These are phyloP conservation scores for Damaliscus lunatus DNA, from an alignment of 2,113 vertebrate genomes.

Conservation along the genomic window DNA sequence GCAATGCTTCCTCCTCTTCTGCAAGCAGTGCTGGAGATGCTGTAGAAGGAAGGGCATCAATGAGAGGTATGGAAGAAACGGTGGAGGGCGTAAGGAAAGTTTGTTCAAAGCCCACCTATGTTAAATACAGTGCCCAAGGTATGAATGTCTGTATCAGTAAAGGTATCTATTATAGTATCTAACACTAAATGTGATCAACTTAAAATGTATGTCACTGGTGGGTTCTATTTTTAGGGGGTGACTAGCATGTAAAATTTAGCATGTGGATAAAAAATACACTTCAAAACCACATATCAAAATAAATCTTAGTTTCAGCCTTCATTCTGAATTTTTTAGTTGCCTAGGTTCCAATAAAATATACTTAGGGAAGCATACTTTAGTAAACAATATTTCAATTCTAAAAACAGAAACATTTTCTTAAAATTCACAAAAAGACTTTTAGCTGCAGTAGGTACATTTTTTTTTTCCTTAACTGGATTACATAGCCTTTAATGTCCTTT, in stretches of 20 bases:
- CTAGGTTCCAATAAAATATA: slow-evolving; percentile 54
- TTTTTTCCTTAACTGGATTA: neutral
- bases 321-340: slow-evolving; percentile 71
- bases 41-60: slow-evolving; percentile 76
- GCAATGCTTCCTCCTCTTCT: slow-evolving; percentile 77
- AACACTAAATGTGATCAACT: slow-evolving; percentile 20
- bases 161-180: neutral
- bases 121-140: slow-evolving; percentile 37
- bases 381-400: neutral
- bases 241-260: neutral
- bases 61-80: slow-evolving; percentile 62
- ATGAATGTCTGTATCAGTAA: neutral
- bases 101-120: slow-evolving; percentile 15
- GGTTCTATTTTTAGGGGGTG: neutral
- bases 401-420: neutral
- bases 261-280: neutral
- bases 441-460: neutral
- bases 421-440: slow-evolving; percentile 3
- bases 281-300: slow-evolving; percentile 1
- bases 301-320: slow-evolving; percentile 67
- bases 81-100: slow-evolving; percentile 47
- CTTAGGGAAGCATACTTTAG: neutral
- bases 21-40: slow-evolving; percentile 76
- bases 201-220: neutral
- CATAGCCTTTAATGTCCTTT: neutral